Base-by-base conservation (phyloP, 2,797 vertebrate species). In the Lemur catta region DNA sequence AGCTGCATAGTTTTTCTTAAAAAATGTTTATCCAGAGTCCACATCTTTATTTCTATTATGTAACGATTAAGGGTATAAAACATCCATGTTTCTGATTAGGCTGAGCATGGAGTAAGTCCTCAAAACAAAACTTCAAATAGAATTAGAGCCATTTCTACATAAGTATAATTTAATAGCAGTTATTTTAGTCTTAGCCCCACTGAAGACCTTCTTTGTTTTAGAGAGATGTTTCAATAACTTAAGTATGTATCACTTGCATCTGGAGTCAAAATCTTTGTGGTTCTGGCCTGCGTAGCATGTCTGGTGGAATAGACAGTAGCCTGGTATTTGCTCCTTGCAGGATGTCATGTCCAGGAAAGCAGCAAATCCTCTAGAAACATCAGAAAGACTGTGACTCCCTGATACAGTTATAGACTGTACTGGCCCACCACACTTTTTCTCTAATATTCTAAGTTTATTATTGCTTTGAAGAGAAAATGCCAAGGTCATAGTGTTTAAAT, bases 41-140 rank as follows among this genome's bases (percentile, higher is more conserved):
- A 24, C 41, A 94, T 65, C 8, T 90, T 90, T 95, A 84, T 67
- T 94, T 93, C 57, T 72, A 35, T 57, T 57, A 57, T 26, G 24
- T 76, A 74, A 35, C 28, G 20, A 76, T 43, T 50, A 59, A 63
- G 11, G 9, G 6, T 88, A 82, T 84, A 82, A 92, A 95, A 85
- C 35, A 91, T 48, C 69, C 7, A 30, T 59, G 43, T 48, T 76
- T 92, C n/a, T 81, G 55, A 93, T 84, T 89, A 91, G 30, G n/a
- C 22, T 72, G 14, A 95, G 24, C 38, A 89, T 30, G 4, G 14
- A 79, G 20, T 74, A 78, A 35, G 12, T 91, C 52, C 18, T 78
- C n/a, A 93, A 96, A 91, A 91, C 35, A 95, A 78, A 86, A 78
- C 33, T 88, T 96, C 57, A 76, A 88, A 84, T 61, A 88, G 79